Conservation (phyloP, 92 coral and sea anemone genomes). For the Zoanthus sociatus region DNA sequence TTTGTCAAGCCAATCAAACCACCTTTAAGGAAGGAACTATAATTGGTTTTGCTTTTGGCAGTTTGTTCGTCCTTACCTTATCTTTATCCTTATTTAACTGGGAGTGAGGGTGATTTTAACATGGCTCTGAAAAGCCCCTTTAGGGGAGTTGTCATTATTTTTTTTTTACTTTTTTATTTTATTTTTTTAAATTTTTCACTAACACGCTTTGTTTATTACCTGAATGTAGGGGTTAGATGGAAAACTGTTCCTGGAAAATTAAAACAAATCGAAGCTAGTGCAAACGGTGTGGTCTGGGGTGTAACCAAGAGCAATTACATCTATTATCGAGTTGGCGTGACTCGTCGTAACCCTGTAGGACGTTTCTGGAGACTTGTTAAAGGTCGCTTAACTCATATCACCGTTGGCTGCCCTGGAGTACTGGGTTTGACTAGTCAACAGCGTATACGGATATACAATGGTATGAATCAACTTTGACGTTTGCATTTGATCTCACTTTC, state of each 20-base stretch:
- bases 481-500: background rate
- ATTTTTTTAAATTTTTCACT: no score
- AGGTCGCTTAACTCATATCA: conserved; percentile 3
- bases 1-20: no score
- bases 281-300: background rate
- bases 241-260: background rate
- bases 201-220: background rate
- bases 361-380: background rate
- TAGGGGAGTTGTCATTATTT: no score
- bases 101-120: no score
- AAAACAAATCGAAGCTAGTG: background rate
- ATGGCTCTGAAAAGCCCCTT: no score
- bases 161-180: no score
- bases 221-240: background rate
- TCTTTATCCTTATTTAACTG: no score
- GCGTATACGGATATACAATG: background rate
- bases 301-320: background rate
- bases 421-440: background rate
- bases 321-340: background rate
- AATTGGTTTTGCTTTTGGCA: background rate
- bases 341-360: background rate
- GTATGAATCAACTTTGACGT: background rate
- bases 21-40: background rate
- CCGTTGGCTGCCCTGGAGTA: background rate
- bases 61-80: background rate